Evolutionary conservation across 2,888 invertebrate species (phyloP), one percentile per base, ranked within the genome.

Genomic region (Pseudeuparius sepicola): DNA sequence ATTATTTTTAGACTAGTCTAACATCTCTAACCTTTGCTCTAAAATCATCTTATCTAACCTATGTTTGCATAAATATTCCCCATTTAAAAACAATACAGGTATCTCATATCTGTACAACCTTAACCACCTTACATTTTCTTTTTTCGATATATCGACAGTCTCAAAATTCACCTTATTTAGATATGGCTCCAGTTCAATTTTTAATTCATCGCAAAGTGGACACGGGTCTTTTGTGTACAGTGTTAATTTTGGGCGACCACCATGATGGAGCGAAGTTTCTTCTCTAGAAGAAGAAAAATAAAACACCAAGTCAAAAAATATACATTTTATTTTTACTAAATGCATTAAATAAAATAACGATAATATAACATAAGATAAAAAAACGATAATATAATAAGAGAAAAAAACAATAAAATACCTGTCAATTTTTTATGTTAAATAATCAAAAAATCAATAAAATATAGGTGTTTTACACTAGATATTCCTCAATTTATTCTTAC

Each of bases 81-180:
- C 83, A 63, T 89, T 81, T 4, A 90, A 66, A 61, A 88, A 87
- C 46, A 92, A 61, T 5, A 92, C 90, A 24, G 92, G 90, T 54
- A 92, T 90, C 55, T 92, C 88, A 55, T 78, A 71, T 43, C 78
- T 71, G 54, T 87, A 92, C 27, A 84, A 64, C 39, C 77, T 67
- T 38, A 78, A 64, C 72, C 78, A 87, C 33, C 71, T 66, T 18
- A 81, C 54, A 60, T 89, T 87, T 51, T 76, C 78, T 54, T 73
- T 73, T 9, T 68, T 65, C 10, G 76, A 75, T 30, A 92, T 90
- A 59, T 86, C 78, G 31, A 90, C 73, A 59, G 78, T 77, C 56
- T 80, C 64, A 43, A 89, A 68, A 18, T 66, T 56, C 53, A 84
- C 71, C 53, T 73, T 70, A 46, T 64, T 60, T 50, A 75, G 77